phyloP scores from a whole-genome alignment of 2,797 vertebrate species.

The Silurus aristotelis region DNA sequence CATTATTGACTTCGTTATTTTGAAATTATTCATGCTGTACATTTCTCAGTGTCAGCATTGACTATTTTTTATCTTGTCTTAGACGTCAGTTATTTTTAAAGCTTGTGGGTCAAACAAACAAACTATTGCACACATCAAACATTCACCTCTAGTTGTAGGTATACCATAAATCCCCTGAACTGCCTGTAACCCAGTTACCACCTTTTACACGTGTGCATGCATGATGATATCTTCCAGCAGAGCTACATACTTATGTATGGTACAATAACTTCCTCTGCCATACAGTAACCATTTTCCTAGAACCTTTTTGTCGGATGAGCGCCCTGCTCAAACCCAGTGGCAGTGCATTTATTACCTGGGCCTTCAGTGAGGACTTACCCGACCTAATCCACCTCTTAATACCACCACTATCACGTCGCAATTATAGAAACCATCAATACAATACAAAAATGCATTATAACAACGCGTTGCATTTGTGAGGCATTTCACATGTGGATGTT shows the following conservation, averaged over 20 bases:
- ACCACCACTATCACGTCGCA: too few species aligned
- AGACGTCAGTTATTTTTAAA: too few species aligned
- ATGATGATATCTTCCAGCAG: background rate
- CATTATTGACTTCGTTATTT: background rate
- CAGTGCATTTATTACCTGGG: too few species aligned
- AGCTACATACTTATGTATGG: background rate
- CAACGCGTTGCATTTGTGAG: too few species aligned
- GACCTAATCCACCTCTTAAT: too few species aligned
- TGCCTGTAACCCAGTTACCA: background rate
- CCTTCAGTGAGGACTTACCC: too few species aligned
- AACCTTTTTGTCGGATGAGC: background rate
- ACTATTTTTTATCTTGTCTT: too few species aligned
- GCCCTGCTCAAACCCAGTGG: background rate
- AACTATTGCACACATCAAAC: background rate
- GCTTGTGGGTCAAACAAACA: background rate
- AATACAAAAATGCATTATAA: too few species aligned
- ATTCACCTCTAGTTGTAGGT: background rate
- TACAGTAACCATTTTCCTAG: background rate
- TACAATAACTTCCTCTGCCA: background rate
- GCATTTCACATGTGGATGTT: too few species aligned
- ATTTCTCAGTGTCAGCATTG: background rate
- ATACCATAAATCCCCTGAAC: background rate
- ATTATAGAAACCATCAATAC: too few species aligned
- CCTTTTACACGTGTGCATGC: background rate
- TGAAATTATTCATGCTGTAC: background rate